phyloP scores from a whole-genome alignment of 2,888 invertebrate species.

The Agonopterix alstromeriana region DNA sequence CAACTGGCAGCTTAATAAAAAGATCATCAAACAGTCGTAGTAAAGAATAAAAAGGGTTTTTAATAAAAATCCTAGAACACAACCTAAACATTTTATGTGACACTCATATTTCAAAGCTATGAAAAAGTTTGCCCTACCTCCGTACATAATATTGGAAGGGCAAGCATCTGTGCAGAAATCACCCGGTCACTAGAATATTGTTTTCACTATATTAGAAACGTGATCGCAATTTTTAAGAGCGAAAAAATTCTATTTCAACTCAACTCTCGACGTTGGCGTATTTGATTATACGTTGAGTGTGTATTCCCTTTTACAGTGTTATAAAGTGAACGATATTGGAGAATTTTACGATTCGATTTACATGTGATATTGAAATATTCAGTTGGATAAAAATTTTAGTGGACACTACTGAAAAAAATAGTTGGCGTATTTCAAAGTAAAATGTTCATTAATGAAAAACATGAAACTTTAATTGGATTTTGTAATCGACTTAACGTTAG shows the following conservation, averaged over 20 bases:
- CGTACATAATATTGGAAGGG: conserved; percentile 60
- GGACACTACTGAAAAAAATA: conserved; percentile 1
- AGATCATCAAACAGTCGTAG: neutral
- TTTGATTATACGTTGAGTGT: conserved; percentile 66
- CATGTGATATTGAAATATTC: conserved; percentile 62
- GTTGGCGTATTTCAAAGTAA: neutral
- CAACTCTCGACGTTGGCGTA: conserved; percentile 54
- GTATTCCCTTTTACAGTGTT: conserved; percentile 60
- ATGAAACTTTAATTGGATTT: too few relatives aligned
- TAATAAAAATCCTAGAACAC: neutral
- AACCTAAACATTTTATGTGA: conserved; percentile 35
- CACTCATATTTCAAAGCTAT: conserved; percentile 58
- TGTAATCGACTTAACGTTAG: too few relatives aligned
- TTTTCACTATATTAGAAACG: conserved; percentile 79
- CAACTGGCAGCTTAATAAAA: neutral
- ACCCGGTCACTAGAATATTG: conserved; percentile 78
- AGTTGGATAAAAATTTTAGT: conserved; percentile 46
- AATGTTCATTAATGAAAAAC: neutral
- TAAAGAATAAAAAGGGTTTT: neutral
- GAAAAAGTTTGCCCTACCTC: conserved; percentile 50
- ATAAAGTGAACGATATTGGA: conserved; percentile 65
- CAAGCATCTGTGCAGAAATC: conserved; percentile 71
- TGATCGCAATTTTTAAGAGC: conserved; percentile 76
- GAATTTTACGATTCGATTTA: conserved; percentile 58
- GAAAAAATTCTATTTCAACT: conserved; percentile 71